A percentile compares a stretch with the other conserved stretches of the same genome.
phyloP scores from a whole-genome alignment of 2,797 vertebrate species.

The Otolemur crassicaudatus region DNA sequence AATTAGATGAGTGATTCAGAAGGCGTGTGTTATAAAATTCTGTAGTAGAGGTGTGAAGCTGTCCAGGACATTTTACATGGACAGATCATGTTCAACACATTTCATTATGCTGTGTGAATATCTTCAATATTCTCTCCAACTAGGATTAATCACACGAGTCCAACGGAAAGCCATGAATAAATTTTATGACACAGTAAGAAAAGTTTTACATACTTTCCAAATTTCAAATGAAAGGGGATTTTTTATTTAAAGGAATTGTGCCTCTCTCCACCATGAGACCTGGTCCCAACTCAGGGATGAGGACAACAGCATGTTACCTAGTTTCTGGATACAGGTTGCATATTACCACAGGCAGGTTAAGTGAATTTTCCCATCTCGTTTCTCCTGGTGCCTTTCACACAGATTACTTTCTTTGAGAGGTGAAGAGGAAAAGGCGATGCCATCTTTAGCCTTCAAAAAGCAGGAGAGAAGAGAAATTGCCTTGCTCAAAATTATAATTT shows the following conservation, averaged over 20 bases:
- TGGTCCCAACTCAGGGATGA: not conserved
- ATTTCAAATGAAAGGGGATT: slow-evolving; percentile 32
- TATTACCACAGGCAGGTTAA: not conserved
- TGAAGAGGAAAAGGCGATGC: not conserved
- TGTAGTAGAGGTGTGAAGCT: not conserved
- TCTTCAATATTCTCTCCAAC: not conserved
- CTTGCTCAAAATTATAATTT: slow-evolving; percentile 45
- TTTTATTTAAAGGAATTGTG: slow-evolving; percentile 30
- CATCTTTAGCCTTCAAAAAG: not conserved
- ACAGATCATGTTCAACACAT: slow-evolving; percentile 29
- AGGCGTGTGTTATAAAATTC: slow-evolving; percentile 47
- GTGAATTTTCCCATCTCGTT: slow-evolving; percentile 39
- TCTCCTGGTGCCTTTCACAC: slow-evolving; percentile 31
- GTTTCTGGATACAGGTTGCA: not conserved
- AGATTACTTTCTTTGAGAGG: slow-evolving; percentile 7
- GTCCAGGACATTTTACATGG: not conserved
- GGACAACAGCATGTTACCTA: not conserved
- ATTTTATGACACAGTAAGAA: not conserved
- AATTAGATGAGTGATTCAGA: slow-evolving; percentile 38
- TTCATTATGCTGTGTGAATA: not conserved
- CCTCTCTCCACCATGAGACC: not conserved
- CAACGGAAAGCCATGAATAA: not conserved
- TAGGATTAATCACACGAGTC: slow-evolving; percentile 9
- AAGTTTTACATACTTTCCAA: not conserved
- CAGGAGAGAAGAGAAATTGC: slow-evolving; percentile 21